phyloP scores from a whole-genome alignment of 2,888 invertebrate species.

The Folsomia manolachei region DNA sequence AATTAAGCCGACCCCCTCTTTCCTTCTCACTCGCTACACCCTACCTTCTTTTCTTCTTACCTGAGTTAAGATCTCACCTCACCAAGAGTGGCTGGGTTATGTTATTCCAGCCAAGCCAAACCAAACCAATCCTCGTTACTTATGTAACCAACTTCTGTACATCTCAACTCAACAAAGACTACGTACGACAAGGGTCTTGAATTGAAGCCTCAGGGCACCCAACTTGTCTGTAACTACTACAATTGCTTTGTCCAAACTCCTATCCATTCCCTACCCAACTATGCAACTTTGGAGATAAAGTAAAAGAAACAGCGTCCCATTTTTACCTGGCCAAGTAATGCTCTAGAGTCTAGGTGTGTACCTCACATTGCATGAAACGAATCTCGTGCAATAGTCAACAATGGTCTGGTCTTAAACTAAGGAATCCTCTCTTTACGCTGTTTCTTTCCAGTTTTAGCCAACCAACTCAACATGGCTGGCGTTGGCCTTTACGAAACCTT shows the following conservation, averaged over 20 bases:
- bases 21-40: background rate
- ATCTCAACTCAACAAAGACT: background rate
- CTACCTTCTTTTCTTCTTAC: constrained; percentile 11
- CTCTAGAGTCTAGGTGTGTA: too few relatives aligned
- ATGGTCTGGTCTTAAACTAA: too few relatives aligned
- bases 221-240: background rate
- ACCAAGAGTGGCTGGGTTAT: too few relatives aligned
- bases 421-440: background rate
- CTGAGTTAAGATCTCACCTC: background rate
- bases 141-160: background rate
- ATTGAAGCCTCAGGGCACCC: background rate
- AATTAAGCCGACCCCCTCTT: constrained; percentile 24
- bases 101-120: too few relatives aligned
- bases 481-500: background rate
- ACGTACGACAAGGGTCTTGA: too few relatives aligned
- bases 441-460: too few relatives aligned
- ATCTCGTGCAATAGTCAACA: background rate
- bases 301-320: too few relatives aligned
- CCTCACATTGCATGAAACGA: background rate
- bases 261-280: too few relatives aligned
- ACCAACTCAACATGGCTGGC: background rate
- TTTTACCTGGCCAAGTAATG: background rate
- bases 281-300: too few relatives aligned
- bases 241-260: background rate
- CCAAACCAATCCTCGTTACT: too few relatives aligned